These are phyloP conservation scores for Quiscalus mexicanus DNA, from an alignment of 2,113 vertebrate genomes.

Conservation along the genomic window DNA sequence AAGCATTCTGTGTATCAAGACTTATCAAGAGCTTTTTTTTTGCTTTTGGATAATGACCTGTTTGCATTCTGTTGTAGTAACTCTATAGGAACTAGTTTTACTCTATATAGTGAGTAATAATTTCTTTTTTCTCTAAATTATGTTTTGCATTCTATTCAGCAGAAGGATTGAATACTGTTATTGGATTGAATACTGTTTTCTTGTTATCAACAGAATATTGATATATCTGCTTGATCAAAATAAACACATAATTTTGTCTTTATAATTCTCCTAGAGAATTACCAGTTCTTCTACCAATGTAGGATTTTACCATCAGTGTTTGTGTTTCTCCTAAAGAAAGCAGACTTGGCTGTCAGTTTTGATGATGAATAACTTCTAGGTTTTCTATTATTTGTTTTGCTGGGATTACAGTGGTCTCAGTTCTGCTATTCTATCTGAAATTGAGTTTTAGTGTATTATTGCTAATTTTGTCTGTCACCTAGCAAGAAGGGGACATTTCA, in stretches of 20 bases:
- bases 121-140: not conserved
- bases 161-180: not conserved
- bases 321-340: not conserved
- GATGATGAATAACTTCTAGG: not conserved
- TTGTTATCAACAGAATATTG: not conserved
- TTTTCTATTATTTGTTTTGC: not conserved
- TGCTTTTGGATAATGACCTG: fast-evolving
- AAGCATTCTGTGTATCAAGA: not conserved
- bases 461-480: not conserved
- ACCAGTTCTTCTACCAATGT: not conserved
- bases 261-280: not conserved
- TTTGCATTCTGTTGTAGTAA: not conserved
- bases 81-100: not conserved
- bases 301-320: not conserved
- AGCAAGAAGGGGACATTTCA: not conserved
- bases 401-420: not conserved
- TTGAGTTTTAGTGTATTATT: not conserved
- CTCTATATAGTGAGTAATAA: not conserved
- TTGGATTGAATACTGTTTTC: not conserved
- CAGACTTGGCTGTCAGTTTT: not conserved
- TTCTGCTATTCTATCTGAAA: not conserved
- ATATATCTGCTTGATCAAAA: not conserved
- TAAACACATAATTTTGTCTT: not conserved
- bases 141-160: not conserved
- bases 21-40: not conserved